Evolutionary conservation across 2,113 vertebrate genomes (phyloP).

Genomic region (Scomber colias): DNA sequence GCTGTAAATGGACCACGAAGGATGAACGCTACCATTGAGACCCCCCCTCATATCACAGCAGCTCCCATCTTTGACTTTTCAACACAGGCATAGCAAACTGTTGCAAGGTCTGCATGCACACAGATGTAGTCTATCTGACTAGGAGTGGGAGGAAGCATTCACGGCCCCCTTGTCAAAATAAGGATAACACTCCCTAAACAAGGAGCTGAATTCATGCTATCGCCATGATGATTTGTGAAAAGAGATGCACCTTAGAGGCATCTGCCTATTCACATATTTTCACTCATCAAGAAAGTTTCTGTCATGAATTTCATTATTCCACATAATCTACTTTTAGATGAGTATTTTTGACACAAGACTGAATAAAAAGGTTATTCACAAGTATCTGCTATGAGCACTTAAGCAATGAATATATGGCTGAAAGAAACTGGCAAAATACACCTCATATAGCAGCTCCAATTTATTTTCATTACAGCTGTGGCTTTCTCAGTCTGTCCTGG

Average conservation of each 20-base stretch:
- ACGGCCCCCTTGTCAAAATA: conserved; percentile 27
- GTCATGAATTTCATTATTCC: conserved; percentile 1
- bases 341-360: background rate
- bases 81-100: conserved; percentile 1
- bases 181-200: conserved; percentile 43
- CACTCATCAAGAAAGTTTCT: conserved; percentile 9
- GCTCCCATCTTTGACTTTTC: conserved; percentile 44
- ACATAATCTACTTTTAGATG: background rate
- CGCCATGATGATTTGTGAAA: conserved; percentile 47
- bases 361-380: too few species aligned
- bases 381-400: too few species aligned
- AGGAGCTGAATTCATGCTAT: conserved; percentile 11
- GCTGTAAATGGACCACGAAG: conserved; percentile 33
- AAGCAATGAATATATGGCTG: background rate
- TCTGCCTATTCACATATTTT: conserved; percentile 26
- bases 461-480: conserved; percentile 4
- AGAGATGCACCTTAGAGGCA: background rate
- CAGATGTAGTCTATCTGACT: conserved; percentile 8
- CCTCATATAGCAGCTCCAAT: background rate
- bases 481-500: conserved; percentile 16
- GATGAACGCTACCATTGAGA: conserved; percentile 6
- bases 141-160: conserved; percentile 21
- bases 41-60: conserved; percentile 5
- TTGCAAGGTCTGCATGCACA: conserved; percentile 16
- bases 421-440: conserved; percentile 3